Conservation (phyloP, 2,888 invertebrate genomes). For the Cerceris ruficornis region DNA sequence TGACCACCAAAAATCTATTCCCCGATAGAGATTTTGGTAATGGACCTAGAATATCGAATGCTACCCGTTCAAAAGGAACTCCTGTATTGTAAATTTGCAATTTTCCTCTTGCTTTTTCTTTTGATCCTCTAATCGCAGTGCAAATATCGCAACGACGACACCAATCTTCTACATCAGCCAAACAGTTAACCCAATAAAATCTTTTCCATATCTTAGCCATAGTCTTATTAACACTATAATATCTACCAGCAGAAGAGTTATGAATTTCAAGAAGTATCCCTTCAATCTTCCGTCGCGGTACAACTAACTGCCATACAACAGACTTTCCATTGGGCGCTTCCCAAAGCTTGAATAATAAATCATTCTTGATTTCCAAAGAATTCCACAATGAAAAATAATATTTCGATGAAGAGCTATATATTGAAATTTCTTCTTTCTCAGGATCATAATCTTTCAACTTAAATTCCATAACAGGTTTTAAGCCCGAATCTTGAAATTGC, state of each 20-base stretch:
- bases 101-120: not conserved
- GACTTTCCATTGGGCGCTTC: not conserved
- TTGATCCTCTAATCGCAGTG: not conserved
- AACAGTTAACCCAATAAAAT: slow-evolving; percentile 10
- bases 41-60: not conserved
- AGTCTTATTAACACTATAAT: not conserved
- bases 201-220: slow-evolving; percentile 1
- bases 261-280: not conserved
- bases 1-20: too few relatives aligned
- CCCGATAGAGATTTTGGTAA: too few relatives aligned
- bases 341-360: not conserved
- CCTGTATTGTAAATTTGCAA: not conserved
- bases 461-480: not conserved
- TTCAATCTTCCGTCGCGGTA: not conserved
- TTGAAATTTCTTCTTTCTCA: not conserved
- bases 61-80: not conserved
- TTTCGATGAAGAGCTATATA: not conserved
- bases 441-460: not conserved
- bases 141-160: not conserved
- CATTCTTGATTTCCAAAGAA: not conserved
- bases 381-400: not conserved
- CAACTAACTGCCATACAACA: not conserved
- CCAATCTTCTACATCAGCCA: not conserved
- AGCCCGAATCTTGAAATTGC: not conserved
- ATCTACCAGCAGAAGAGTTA: not conserved